These are phyloP conservation scores for Halesus radiatus DNA, from an alignment of 1,140 invertebrate genomes.

Conservation along the genomic window DNA sequence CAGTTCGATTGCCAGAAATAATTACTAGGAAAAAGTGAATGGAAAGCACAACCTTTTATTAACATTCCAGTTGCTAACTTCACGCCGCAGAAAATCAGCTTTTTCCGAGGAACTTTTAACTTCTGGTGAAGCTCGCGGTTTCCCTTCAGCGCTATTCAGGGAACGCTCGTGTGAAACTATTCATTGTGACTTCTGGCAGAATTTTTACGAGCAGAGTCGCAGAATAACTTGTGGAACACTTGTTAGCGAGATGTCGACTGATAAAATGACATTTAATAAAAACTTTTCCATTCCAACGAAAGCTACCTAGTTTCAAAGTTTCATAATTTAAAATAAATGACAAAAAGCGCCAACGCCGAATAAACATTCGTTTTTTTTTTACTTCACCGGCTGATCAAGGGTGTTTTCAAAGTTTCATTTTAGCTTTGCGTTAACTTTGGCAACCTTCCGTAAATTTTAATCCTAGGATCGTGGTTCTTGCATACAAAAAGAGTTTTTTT, in stretches of 20 bases:
- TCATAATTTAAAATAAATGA: background rate
- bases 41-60: background rate
- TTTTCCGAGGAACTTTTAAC: no score
- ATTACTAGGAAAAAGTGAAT: no score
- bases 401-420: no score
- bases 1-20: no score
- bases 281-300: slow-evolving; percentile 1
- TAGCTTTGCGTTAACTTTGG: no score
- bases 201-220: background rate
- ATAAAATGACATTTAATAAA: background rate
- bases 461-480: no score
- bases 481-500: no score
- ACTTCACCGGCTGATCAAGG: no score
- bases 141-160: background rate
- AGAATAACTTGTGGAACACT: slow-evolving; percentile 1
- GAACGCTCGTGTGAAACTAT: background rate
- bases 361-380: no score
- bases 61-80: background rate
- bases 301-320: background rate
- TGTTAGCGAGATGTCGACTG: slow-evolving; percentile 3
- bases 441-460: no score
- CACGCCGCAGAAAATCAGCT: no score
- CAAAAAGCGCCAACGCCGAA: background rate
- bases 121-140: background rate
- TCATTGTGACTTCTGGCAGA: background rate